These are phyloP conservation scores for Leuctra nigra DNA, from an alignment of 2,888 invertebrate genomes.

Conservation along the genomic window DNA sequence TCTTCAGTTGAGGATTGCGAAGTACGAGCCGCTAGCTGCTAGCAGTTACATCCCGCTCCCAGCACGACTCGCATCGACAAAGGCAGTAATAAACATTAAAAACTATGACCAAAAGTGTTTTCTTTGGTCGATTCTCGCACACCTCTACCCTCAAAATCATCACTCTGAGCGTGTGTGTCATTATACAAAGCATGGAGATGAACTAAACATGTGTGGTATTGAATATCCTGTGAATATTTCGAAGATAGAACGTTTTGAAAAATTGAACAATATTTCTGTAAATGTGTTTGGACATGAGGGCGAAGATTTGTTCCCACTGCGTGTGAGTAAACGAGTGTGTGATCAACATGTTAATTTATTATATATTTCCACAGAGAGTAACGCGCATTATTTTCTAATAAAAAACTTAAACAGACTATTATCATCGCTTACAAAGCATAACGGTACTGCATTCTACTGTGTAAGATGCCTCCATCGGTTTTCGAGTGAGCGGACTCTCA, in stretches of 20 bases:
- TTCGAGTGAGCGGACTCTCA: background rate
- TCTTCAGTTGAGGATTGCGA: background rate
- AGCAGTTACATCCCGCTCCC: background rate
- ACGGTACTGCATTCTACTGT: background rate
- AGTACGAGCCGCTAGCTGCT: background rate
- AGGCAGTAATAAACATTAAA: background rate
- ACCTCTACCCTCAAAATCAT: background rate
- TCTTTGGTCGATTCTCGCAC: background rate
- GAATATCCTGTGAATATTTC: background rate
- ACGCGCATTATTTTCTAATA: slow-evolving; percentile 26
- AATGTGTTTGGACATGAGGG: background rate
- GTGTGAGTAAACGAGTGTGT: background rate
- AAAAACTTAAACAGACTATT: slow-evolving; percentile 14
- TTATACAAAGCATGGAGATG: background rate
- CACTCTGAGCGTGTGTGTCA: background rate
- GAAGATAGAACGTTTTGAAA: background rate
- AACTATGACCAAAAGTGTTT: background rate
- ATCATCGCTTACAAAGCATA: slow-evolving; percentile 19
- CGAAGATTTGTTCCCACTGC: background rate
- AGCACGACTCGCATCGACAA: background rate
- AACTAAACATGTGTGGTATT: background rate
- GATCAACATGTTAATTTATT: background rate
- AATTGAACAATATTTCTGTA: background rate
- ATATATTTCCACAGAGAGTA: slow-evolving; percentile 1
- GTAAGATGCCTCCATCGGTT: background rate